Conservation (phyloP, 2,888 invertebrate species). For the Sicus ferrugineus region DNA sequence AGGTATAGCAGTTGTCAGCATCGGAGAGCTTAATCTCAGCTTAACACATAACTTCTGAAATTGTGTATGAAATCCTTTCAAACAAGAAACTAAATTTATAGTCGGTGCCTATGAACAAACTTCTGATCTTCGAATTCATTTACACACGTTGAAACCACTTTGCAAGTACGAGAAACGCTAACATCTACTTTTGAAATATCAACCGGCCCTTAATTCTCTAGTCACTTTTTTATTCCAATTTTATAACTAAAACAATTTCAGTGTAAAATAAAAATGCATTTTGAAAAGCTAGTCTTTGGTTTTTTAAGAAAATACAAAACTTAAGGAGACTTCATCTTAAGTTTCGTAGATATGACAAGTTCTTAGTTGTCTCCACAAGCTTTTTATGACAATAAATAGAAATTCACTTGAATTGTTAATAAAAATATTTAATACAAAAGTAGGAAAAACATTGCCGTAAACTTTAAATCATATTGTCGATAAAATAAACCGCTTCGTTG, state of each 20-base stretch:
- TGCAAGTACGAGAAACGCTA: conserved; percentile 33
- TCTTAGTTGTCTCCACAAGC: background rate
- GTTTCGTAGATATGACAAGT: background rate
- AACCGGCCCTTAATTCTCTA: conserved; percentile 38
- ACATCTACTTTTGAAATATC: conserved; percentile 38
- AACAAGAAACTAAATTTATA: background rate
- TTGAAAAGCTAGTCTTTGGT: background rate
- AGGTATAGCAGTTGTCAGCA: background rate
- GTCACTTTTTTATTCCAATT: conserved; percentile 32
- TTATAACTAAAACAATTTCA: conserved; percentile 29
- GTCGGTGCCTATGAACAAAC: conserved; percentile 11
- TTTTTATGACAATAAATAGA: background rate
- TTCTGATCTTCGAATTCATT: background rate
- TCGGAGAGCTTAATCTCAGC: background rate
- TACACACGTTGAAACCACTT: conserved; percentile 25
- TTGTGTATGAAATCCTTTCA: background rate
- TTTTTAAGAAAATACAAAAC: background rate
- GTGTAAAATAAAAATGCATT: conserved; percentile 31
- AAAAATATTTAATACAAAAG: background rate
- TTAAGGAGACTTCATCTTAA: background rate
- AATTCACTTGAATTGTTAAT: too few relatives aligned
- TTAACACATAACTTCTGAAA: background rate
- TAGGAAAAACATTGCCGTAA: background rate
- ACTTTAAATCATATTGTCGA: conserved; percentile 67
- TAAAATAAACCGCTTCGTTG: conserved; percentile 86